Percentiles rank a stretch among this genome's conserved stretches.
phyloP scores from a whole-genome alignment of 2,888 invertebrate genomes.

The Xylota sylvarum region DNA sequence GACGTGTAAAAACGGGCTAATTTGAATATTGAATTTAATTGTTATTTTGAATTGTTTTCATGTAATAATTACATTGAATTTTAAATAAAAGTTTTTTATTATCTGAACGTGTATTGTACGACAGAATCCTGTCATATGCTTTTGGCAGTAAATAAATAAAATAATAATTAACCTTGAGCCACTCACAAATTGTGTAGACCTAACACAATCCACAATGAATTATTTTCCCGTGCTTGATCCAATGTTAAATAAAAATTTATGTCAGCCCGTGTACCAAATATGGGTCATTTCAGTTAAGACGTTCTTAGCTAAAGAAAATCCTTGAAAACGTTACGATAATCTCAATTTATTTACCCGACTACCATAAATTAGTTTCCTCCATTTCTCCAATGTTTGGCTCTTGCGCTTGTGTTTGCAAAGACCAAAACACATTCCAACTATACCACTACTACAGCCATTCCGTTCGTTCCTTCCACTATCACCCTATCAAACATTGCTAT shows the following conservation, averaged over 20 bases:
- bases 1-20: background rate
- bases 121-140: background rate
- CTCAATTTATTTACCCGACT: constrained; percentile 70
- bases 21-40: constrained; percentile 48
- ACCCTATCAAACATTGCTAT: constrained; percentile 66
- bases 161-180: constrained; percentile 51
- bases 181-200: constrained; percentile 12
- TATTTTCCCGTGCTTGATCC: constrained; percentile 32
- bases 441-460: background rate
- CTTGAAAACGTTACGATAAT: constrained; percentile 54
- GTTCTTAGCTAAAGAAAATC: constrained; percentile 49
- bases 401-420: background rate
- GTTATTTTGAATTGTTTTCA: background rate
- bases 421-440: constrained; percentile 39
- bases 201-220: constrained; percentile 4
- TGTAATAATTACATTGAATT: background rate
- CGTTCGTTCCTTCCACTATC: constrained; percentile 6
- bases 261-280: constrained; percentile 45
- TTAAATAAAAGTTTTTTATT: background rate
- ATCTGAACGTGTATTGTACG: background rate
- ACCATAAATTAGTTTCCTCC: constrained; percentile 55
- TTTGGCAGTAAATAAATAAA: too few species aligned
- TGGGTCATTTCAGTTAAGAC: constrained; percentile 61
- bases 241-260: constrained; percentile 65
- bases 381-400: background rate